Conservation (phyloP, 2,888 invertebrate species). For the Carabus problematicus region DNA sequence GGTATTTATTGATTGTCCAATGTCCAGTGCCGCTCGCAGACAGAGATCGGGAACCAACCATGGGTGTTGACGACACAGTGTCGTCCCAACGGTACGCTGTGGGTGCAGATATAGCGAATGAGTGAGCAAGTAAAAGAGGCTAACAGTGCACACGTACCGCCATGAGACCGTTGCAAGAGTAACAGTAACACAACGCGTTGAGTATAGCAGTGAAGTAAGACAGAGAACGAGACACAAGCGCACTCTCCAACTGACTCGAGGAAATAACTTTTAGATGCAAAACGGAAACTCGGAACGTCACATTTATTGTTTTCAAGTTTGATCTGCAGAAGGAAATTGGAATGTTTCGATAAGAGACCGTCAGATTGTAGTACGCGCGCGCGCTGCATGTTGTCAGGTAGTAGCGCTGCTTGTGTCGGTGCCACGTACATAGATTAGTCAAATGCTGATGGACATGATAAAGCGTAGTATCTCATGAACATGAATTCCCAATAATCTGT, state of each 20-base stretch:
- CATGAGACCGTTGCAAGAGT: no score
- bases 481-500: no score
- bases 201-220: neutral
- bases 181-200: neutral
- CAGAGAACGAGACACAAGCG: slow-evolving; percentile 5
- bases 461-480: no score
- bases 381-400: no score
- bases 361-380: no score
- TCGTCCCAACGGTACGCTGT: slow-evolving; percentile 3
- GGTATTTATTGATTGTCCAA: slow-evolving; percentile 50
- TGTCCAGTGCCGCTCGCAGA: slow-evolving; percentile 48
- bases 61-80: slow-evolving; percentile 47
- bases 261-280: slow-evolving; percentile 18
- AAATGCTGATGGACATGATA: no score
- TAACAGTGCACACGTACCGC: no score
- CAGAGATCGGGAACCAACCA: slow-evolving; percentile 47
- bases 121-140: slow-evolving; percentile 9
- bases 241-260: neutral
- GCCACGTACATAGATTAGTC: no score
- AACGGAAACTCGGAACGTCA: slow-evolving; percentile 13
- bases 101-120: slow-evolving; percentile 5
- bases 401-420: no score
- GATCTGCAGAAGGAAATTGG: neutral
- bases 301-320: slow-evolving; percentile 11
- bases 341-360: neutral